Evolutionary conservation across 2,888 invertebrate species (phyloP).

Genomic region (Cheilosia pagana): DNA sequence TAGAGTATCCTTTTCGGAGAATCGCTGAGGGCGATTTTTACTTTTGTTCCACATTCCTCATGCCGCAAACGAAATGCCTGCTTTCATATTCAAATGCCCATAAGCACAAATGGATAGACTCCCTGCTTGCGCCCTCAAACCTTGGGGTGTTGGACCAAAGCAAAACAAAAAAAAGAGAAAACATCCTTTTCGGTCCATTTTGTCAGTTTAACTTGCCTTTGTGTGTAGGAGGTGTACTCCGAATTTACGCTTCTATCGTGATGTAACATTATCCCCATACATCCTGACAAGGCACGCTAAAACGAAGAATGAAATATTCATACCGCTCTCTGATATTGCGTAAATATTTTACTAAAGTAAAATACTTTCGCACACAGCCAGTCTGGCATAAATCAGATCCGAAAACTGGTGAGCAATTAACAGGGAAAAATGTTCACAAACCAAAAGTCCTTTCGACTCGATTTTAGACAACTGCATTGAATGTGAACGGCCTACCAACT

Average conservation of each 20-base stretch:
- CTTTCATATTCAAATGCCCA: conserved; percentile 9
- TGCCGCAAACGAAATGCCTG: neutral
- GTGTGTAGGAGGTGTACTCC: neutral
- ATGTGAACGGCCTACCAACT: neutral
- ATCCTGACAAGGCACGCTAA: conserved; percentile 8
- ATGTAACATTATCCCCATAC: conserved; percentile 3
- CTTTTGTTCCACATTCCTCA: conserved; percentile 14
- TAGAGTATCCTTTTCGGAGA: conserved; percentile 3
- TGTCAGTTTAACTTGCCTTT: conserved; percentile 24
- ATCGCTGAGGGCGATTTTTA: conserved; percentile 16
- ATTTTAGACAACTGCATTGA: conserved; percentile 7
- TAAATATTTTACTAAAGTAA: conserved; percentile 45
- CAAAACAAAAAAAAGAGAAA: neutral
- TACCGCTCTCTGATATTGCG: conserved; percentile 28
- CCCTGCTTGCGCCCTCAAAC: neutral
- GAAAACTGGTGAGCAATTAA: conserved; percentile 38
- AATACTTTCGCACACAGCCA: conserved; percentile 13
- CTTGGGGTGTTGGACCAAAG: conserved; percentile 16
- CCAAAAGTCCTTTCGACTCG: neutral
- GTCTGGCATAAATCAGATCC: conserved; percentile 30
- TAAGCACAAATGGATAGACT: neutral
- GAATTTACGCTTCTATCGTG: conserved; percentile 12
- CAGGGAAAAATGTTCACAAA: conserved; percentile 23
- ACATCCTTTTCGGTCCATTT: conserved; percentile 15
- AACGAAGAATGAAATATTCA: conserved; percentile 48